Conservation (phyloP, 2,888 invertebrate species). For the Oxycera nigricornis region DNA sequence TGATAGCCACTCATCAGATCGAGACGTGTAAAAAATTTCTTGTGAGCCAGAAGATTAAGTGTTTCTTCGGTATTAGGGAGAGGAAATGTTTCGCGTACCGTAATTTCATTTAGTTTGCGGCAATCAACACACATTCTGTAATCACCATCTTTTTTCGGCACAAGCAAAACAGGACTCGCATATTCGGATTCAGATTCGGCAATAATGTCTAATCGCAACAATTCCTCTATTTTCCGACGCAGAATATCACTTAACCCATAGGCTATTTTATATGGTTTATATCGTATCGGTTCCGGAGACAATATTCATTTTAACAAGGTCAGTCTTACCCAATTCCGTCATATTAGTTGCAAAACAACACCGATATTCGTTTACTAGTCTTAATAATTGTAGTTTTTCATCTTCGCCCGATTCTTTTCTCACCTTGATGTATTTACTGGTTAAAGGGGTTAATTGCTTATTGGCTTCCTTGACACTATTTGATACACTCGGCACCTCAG, state of each 20-base stretch:
- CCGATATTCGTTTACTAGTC: not conserved
- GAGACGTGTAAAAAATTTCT: not conserved
- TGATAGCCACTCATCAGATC: not conserved
- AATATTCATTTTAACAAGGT: not conserved
- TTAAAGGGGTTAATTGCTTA: not conserved
- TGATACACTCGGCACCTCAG: not conserved
- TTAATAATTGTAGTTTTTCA: not conserved
- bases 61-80: not conserved
- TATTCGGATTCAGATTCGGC: not conserved
- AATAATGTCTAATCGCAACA: not conserved
- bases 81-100: not conserved
- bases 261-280: not conserved
- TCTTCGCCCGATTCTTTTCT: not conserved
- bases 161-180: no score
- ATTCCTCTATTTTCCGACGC: not conserved
- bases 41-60: not conserved
- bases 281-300: not conserved
- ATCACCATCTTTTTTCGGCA: not conserved
- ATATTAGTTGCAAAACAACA: not conserved
- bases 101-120: not conserved
- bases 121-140: not conserved
- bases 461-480: not conserved
- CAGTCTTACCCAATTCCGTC: not conserved
- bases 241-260: not conserved
- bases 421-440: not conserved